Conservation (phyloP, 2,113 vertebrate species). For the Crotalus helleri region DNA sequence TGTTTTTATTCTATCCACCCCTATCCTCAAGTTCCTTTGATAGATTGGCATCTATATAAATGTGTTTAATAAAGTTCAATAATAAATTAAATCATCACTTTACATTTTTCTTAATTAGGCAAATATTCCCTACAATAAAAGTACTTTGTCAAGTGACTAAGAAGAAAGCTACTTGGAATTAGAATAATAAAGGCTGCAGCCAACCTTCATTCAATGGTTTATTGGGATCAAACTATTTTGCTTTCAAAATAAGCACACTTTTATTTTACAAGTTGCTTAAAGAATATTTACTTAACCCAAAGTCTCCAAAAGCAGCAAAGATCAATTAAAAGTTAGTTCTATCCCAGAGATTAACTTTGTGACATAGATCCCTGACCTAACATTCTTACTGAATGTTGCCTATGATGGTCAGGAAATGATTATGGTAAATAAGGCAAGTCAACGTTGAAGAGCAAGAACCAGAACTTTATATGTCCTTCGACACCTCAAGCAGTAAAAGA, state of each 20-base stretch:
- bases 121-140: not conserved
- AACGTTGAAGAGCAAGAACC: not conserved
- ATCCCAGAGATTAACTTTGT: not conserved
- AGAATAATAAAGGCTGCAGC: not conserved
- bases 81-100: not conserved
- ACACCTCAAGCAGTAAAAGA: too few species aligned
- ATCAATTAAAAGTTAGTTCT: not conserved
- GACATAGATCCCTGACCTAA: not conserved
- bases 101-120: not conserved
- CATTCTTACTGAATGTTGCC: not conserved
- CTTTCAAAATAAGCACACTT: not conserved
- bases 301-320: not conserved
- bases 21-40: not conserved
- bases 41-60: not conserved
- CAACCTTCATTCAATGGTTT: not conserved
- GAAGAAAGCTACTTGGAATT: not conserved
- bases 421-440: not conserved
- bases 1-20: not conserved
- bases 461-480: not conserved
- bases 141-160: not conserved
- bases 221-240: not conserved
- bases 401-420: not conserved
- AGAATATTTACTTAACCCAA: not conserved
- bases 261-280: not conserved
- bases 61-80: not conserved